phyloP scores from a whole-genome alignment of 2,113 vertebrate genomes.

The Castor canadensis region DNA sequence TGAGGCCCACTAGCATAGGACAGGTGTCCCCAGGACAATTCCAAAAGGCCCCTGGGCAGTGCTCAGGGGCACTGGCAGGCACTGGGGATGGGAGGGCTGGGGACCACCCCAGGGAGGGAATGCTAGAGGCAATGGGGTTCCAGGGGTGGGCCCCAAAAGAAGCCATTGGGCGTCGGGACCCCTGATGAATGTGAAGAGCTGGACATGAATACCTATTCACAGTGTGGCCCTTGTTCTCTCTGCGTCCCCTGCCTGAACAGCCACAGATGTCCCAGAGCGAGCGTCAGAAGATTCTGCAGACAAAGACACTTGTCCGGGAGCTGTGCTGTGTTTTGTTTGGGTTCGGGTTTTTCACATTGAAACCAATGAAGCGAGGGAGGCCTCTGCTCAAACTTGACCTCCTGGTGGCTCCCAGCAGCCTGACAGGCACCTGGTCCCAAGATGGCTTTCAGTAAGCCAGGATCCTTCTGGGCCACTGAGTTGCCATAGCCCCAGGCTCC shows the following conservation, averaged over 20 bases:
- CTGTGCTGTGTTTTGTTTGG: not conserved
- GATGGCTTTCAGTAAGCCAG: accelerated
- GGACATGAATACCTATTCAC: slow-evolving; percentile 17
- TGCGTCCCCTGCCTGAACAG: not conserved
- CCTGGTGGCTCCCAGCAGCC: not conserved
- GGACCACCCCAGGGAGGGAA: not conserved
- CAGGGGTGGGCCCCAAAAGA: not conserved
- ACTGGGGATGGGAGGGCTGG: not conserved
- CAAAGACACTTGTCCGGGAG: not conserved
- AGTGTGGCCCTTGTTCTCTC: not conserved
- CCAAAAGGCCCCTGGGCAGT: not conserved
- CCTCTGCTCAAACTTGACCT: not conserved
- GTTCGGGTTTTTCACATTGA: not conserved
- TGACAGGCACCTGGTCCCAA: accelerated
- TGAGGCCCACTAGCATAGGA: not conserved
- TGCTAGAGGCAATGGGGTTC: not conserved
- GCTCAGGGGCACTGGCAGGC: not conserved
- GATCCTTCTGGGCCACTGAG: not conserved
- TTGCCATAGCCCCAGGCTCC: no score
- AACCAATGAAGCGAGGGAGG: not conserved
- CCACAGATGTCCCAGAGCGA: not conserved
- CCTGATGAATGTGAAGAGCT: not conserved
- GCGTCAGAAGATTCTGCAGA: not conserved
- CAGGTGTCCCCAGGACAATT: slow-evolving; percentile 23
- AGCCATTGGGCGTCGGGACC: not conserved